These are phyloP conservation scores for Rhynchomys soricoides DNA, from an alignment of 2,113 vertebrate species.

Conservation along the genomic window DNA sequence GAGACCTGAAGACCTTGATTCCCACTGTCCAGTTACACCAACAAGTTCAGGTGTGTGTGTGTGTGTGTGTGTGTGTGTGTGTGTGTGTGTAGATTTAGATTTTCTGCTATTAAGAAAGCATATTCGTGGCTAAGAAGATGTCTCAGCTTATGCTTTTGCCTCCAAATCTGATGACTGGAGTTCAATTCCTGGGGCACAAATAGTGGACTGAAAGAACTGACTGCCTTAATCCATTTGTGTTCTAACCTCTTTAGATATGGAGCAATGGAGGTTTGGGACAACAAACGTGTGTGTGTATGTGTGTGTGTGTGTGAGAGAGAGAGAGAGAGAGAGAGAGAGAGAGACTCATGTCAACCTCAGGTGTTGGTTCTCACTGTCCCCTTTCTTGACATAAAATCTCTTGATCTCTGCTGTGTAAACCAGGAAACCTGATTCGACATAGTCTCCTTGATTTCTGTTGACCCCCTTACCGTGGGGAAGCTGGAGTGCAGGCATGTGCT, in stretches of 20 bases:
- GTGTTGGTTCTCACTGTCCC: not conserved
- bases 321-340: no score
- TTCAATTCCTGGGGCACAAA: not conserved
- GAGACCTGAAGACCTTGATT: no score
- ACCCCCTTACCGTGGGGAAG: not conserved
- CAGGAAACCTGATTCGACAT: not conserved
- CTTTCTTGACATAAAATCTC: not conserved
- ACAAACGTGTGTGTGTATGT: not conserved
- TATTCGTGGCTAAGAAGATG: not conserved
- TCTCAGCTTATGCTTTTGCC: not conserved
- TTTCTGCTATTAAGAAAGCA: not conserved
- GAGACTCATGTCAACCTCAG: not conserved
- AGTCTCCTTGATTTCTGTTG: not conserved
- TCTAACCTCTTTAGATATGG: not conserved
- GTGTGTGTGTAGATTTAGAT: no score
- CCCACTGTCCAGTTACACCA: no score
- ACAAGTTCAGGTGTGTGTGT: no score
- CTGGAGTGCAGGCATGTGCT: not conserved
- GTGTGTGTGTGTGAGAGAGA: no score
- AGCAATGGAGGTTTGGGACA: not conserved
- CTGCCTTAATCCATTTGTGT: not conserved
- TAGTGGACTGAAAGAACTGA: not conserved
- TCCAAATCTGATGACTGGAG: not conserved
- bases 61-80: no score
- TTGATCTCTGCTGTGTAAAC: not conserved